phyloP scores from a whole-genome alignment of 2,113 vertebrate genomes.

The Brienomyrus longianalis region DNA sequence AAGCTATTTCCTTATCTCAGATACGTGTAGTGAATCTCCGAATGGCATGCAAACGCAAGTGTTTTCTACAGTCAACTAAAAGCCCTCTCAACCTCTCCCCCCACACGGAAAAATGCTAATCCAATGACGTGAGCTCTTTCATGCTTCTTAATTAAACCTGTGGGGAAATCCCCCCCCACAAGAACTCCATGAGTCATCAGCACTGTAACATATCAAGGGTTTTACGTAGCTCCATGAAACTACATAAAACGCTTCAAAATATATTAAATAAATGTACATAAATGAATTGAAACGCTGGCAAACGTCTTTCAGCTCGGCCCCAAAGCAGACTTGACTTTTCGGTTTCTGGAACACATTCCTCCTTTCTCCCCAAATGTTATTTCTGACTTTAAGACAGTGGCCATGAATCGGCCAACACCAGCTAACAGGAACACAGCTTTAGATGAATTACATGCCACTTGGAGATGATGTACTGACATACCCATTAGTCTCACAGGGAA shows the following conservation, averaged over 20 bases:
- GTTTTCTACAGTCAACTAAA: too few species aligned
- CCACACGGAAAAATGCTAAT: background rate
- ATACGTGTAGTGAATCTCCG: background rate
- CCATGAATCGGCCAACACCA: background rate
- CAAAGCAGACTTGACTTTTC: background rate
- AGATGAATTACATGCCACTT: background rate
- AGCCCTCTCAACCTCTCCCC: too few species aligned
- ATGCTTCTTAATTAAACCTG: conserved; percentile 3
- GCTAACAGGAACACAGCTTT: background rate
- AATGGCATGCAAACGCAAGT: background rate
- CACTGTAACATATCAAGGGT: background rate
- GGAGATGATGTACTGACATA: background rate
- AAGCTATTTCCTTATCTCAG: background rate
- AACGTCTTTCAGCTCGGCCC: background rate
- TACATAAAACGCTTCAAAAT: background rate
- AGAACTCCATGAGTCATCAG: background rate
- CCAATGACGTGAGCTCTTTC: background rate
- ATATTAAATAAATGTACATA: background rate
- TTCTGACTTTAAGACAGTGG: background rate
- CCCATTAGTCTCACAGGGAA: background rate
- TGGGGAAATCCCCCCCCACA: background rate
- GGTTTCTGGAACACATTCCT: background rate
- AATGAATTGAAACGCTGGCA: background rate
- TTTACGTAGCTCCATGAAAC: background rate
- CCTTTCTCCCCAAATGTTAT: background rate